Evolutionary conservation across 2,797 vertebrate genomes (phyloP), one percentile per base, ranked within the genome.

Genomic region (Anguilla marmorata): DNA sequence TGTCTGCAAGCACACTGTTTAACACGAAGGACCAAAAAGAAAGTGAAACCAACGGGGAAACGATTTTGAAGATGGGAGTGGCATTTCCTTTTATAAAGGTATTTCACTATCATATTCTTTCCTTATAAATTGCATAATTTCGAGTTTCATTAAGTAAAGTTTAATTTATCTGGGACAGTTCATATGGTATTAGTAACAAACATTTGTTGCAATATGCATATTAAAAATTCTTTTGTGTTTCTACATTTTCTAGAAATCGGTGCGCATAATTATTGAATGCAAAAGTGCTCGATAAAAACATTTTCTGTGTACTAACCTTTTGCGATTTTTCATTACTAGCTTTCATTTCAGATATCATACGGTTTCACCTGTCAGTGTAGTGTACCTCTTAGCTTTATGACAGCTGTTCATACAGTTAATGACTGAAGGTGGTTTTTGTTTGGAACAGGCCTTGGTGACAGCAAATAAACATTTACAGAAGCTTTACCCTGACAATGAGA

Each of bases 31-130:
- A 56, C 14, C 54, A 56, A 56, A 96, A 96, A 90, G 98, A 99
- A 93, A 97, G 98, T 93, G 96, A 94, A 88, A 97, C 99, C 89
- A 99, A 97, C 80, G 92, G 92, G 0, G 95, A 97, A 91, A 95
- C 97, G 66, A 98, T 98, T 3, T 97, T 99, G 90, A 94, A 94
- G 7, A 98, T 98, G 0, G 98, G 98, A 60, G 98, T 97, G 0
- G 98, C 98, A 87, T 99, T 99, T 93, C 97, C 98, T 52, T 99
- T 99, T 0, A 96, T 99, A 91, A 98, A 99, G 97, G 98, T 99
- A 88, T 1, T 63, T 3, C 58, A 24, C 58, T 52, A 0, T 52
- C 58, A 19, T 24, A 16, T 63, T 21, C 2, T 63, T 24, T 63
- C 3, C 58, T 63, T 24, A 14, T 52, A 52, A 52, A 63, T 14